Base-by-base conservation (phyloP, 2,888 invertebrate genomes). In the Odontocolon sp. region DNA sequence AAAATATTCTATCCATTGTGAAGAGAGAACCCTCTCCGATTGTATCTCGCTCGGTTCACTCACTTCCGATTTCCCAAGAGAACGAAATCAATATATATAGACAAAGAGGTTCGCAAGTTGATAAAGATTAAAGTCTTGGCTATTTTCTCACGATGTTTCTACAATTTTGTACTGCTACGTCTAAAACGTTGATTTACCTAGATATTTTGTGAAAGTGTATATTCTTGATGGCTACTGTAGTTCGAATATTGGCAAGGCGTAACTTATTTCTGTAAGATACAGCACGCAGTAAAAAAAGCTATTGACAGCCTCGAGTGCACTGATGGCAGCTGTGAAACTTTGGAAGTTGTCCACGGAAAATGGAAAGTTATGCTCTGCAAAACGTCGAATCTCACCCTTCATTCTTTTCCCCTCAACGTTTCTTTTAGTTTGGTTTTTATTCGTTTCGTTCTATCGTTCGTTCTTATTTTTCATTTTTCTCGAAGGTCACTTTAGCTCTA, bases 401-500 rank as follows among this genome's bases (percentile, higher is more conserved):
- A 31, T n/a, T 9, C 26, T 14, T 6, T 28, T 23, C 8, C 9
- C 38, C 14, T 31, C 40, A 31, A 36, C 76, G 59, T 75, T 63
- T 64, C 18, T 77, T 47, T 64, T 59, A 33, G 6, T 69, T 42
- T 59, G 16, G 9, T 40, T 59, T 59, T 66, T 28, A 40, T 50
- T 57, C 42, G 42, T 31, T 72, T 56, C 57, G 2, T 50, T 64
- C 54, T 26, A 40, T 42, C 5, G 21, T 52, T 45, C 31, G 36
- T 33, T 52, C 31, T 56, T 68, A 38, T 56, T 63, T 56, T 57
- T 50, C 45, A 68, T 75, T 75, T 69, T 75, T 57, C 69, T 50
- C 56, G 69, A 69, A 75, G 69, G 74, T 75, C 69, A 69, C 68
- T 75, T 42, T 57, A 50, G 61, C 64, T 54, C 23, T 42, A 75